These are phyloP conservation scores for Ascaphus truei DNA, from an alignment of 2,113 vertebrate species.

Conservation along the genomic window DNA sequence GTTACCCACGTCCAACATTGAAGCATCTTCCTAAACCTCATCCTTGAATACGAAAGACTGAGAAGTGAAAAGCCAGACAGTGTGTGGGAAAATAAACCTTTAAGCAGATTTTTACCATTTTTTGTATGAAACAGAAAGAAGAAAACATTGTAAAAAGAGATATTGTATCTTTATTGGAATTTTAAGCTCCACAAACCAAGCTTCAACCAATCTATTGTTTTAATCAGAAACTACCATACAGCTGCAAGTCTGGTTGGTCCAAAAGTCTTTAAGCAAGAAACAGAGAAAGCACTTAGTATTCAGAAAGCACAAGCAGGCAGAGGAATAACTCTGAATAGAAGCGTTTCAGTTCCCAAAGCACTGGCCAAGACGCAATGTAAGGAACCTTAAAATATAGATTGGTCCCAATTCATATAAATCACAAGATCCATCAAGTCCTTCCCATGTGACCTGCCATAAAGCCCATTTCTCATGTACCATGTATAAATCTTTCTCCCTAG, in stretches of 20 bases:
- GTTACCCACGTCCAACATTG: too few species aligned
- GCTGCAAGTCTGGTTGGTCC: constrained; percentile 86
- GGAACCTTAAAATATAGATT: constrained; percentile 53
- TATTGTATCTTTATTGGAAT: constrained; percentile 92
- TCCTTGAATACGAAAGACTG: too few species aligned
- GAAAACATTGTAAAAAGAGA: constrained; percentile 76
- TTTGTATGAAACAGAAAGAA: constrained; percentile 57
- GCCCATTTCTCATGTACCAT: constrained; percentile 60
- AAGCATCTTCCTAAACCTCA: too few species aligned
- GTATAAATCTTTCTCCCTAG: constrained; percentile 59
- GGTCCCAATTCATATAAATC: constrained; percentile 51
- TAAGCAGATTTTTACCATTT: too few species aligned
- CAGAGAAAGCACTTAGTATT: constrained; percentile 64
- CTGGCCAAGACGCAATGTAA: constrained; percentile 49
- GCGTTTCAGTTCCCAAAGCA: constrained; percentile 66
- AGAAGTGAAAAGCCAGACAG: too few species aligned
- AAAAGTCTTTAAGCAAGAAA: constrained; percentile 72
- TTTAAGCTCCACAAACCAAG: constrained; percentile 84
- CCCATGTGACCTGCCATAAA: constrained; percentile 53
- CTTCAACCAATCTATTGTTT: constrained; percentile 76
- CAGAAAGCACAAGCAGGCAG: constrained; percentile 74
- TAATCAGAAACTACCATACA: constrained; percentile 76
- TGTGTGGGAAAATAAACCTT: too few species aligned
- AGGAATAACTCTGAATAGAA: constrained; percentile 66
- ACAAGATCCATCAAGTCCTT: constrained; percentile 45